Conservation (phyloP, 2,888 invertebrate genomes). For the Lasiommata megera region DNA sequence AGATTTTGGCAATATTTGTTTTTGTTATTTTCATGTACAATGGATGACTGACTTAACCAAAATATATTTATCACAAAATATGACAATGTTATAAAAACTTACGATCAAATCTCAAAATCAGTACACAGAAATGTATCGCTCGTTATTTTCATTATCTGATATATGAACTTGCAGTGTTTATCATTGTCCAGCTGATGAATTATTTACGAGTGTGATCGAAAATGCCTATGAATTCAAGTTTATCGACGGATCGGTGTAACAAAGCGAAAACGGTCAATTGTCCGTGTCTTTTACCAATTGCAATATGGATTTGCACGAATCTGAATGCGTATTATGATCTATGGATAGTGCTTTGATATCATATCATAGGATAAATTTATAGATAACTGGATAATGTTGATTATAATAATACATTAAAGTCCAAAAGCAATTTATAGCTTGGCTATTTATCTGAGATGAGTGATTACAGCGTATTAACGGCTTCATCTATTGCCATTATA, state of each 20-base stretch:
- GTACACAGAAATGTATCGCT: too few species aligned
- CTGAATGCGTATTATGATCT: not conserved
- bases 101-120: too few species aligned
- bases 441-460: not conserved
- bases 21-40: too few species aligned
- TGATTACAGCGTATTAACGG: too few species aligned
- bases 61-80: too few species aligned
- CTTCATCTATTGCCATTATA: too few species aligned
- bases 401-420: too few species aligned
- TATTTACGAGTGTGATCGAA: slow-evolving; percentile 26
- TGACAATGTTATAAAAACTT: too few species aligned
- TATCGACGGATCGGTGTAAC: slow-evolving; percentile 21
- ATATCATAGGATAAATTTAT: too few species aligned
- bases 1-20: too few species aligned
- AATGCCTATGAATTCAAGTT: slow-evolving; percentile 27
- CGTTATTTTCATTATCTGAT: slow-evolving; percentile 17
- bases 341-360: slow-evolving; percentile 32
- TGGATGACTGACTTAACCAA: too few species aligned
- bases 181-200: slow-evolving; percentile 18
- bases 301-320: slow-evolving; percentile 4
- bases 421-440: not conserved
- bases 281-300: slow-evolving; percentile 16
- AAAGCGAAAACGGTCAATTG: slow-evolving; percentile 19
- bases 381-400: too few species aligned
- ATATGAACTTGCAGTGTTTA: slow-evolving; percentile 20